Conservation (phyloP, 2,113 vertebrate genomes). For the Equus przewalskii region DNA sequence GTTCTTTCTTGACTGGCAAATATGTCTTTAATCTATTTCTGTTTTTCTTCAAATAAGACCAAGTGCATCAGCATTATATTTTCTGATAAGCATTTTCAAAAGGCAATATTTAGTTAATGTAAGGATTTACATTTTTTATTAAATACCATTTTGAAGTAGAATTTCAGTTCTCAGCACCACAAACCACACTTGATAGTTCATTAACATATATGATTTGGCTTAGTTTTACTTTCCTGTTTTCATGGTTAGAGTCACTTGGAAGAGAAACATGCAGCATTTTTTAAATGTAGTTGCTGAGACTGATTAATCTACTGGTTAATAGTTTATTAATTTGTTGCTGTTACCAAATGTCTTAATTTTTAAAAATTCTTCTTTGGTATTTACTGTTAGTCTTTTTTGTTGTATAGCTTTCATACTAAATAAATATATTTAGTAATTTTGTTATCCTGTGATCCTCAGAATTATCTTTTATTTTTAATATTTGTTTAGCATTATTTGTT, state of each 20-base stretch:
- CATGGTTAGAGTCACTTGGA: conserved; percentile 53
- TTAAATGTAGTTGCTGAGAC: conserved; percentile 62
- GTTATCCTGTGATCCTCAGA: conserved; percentile 32
- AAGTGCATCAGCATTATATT: conserved; percentile 44
- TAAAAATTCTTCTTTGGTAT: conserved; percentile 35
- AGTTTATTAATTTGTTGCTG: conserved; percentile 62
- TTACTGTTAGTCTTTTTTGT: conserved; percentile 30
- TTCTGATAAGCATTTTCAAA: conserved; percentile 59
- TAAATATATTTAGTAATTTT: conserved; percentile 52
- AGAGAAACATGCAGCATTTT: conserved; percentile 23
- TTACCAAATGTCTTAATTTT: conserved; percentile 69
- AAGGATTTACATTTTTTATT: conserved; percentile 49
- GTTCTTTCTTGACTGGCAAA: conserved; percentile 33
- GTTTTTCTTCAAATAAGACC: conserved; percentile 10
- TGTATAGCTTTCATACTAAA: not conserved
- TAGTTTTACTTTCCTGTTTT: conserved; percentile 77
- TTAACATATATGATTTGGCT: conserved; percentile 66
- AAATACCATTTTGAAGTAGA: conserved; percentile 60
- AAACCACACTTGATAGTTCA: conserved; percentile 7
- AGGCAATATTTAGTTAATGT: not conserved
- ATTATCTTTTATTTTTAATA: conserved; percentile 2
- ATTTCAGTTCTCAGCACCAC: conserved; percentile 40
- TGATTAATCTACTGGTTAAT: conserved; percentile 41
- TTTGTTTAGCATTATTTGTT: conserved; percentile 38
- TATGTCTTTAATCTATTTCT: conserved; percentile 23